Conservation (phyloP, 1,140 invertebrate species). For the Aphaenogaster ashmeadi region DNA sequence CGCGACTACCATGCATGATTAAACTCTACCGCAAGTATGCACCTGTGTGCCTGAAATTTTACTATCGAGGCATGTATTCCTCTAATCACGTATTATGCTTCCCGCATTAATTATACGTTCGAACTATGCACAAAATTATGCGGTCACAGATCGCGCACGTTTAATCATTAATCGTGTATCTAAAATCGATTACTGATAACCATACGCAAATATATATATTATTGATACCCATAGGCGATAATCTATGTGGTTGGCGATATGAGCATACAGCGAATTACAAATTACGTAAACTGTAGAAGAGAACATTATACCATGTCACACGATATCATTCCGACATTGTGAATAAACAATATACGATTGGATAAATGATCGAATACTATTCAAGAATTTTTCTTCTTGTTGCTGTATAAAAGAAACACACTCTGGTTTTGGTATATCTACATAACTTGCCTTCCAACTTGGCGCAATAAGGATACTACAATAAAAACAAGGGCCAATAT, state of each 20-base stretch:
- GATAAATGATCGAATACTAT: background rate
- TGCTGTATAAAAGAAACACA: background rate
- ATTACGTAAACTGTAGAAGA: background rate
- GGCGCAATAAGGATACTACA: slow-evolving; percentile 25
- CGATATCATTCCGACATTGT: background rate
- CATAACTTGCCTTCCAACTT: background rate
- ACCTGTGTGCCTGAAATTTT: slow-evolving; percentile 58
- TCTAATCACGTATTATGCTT: slow-evolving; percentile 42
- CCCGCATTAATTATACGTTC: slow-evolving; percentile 49
- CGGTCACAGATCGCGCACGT: slow-evolving; percentile 2
- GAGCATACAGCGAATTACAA: background rate
- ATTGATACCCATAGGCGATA: background rate
- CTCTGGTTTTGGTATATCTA: too few species aligned
- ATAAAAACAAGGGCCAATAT: slow-evolving; percentile 25
- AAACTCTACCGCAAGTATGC: slow-evolving; percentile 56
- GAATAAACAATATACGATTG: background rate
- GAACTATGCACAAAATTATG: slow-evolving; percentile 54
- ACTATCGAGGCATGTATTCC: slow-evolving; percentile 5
- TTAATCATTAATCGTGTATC: slow-evolving; percentile 50
- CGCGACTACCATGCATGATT: slow-evolving; percentile 56
- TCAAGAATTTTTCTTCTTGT: background rate
- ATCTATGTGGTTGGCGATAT: slow-evolving; percentile 2
- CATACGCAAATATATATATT: background rate
- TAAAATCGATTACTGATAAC: slow-evolving; percentile 50
- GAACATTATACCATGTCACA: background rate